A percentile compares a stretch with the other conserved stretches of the same genome.
phyloP scores from a whole-genome alignment of 2,888 invertebrate species.

The Ischnura elegans region DNA sequence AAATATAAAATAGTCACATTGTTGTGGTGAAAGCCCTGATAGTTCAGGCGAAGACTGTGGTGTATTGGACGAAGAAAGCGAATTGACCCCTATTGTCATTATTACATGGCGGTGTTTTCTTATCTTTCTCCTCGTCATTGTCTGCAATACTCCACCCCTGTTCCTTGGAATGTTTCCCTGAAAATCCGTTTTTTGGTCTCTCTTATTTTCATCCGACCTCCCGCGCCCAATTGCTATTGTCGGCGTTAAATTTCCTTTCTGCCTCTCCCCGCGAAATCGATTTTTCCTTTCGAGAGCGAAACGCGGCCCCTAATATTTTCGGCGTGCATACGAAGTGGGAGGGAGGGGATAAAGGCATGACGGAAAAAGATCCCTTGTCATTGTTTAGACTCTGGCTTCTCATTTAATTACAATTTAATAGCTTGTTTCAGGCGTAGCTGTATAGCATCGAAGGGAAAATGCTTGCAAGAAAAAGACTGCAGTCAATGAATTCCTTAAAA shows the following conservation, averaged over 20 bases:
- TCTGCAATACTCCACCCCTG: neutral
- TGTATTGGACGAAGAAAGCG: neutral
- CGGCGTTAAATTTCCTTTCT: slow-evolving; percentile 57
- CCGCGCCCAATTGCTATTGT: slow-evolving; percentile 29
- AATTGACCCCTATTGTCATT: neutral
- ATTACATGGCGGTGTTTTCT: too few relatives aligned
- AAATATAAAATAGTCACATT: too few relatives aligned
- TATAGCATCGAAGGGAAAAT: too few relatives aligned
- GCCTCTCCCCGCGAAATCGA: neutral
- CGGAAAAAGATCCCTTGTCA: too few relatives aligned
- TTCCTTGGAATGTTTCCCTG: slow-evolving; percentile 4
- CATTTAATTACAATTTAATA: too few relatives aligned
- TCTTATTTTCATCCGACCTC: slow-evolving; percentile 28
- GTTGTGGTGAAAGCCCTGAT: too few relatives aligned
- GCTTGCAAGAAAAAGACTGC: too few relatives aligned
- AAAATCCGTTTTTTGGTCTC: neutral
- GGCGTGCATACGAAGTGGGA: neutral
- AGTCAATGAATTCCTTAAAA: too few relatives aligned
- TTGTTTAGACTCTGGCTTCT: too few relatives aligned
- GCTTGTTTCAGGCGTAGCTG: too few relatives aligned
- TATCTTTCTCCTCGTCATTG: neutral
- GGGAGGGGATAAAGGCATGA: neutral
- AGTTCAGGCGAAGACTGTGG: neutral
- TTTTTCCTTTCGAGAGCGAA: slow-evolving; percentile 50
- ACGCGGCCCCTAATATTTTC: neutral